Conservation (phyloP, 30 jellyfish, hydroid and myxozoan genomes). For the Chrysaora quinquecirrha region DNA sequence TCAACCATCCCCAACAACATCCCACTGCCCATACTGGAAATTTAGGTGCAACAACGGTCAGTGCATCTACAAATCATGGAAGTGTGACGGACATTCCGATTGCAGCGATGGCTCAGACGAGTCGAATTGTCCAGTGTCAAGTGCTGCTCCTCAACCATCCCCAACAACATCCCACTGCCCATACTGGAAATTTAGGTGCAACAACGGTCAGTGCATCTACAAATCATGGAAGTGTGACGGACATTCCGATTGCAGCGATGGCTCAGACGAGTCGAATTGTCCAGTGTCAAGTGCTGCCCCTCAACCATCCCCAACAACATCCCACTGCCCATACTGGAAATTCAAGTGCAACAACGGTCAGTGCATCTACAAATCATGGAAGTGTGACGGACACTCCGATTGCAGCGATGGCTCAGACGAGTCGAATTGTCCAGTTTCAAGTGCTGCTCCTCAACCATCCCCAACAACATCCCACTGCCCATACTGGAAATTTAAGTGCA, state of each 20-base stretch:
- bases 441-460: neutral
- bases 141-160: slow-evolving; percentile 11
- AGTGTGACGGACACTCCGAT: neutral
- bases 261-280: slow-evolving; percentile 28
- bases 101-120: slow-evolving; percentile 65
- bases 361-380: neutral
- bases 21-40: slow-evolving; percentile 12
- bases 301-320: slow-evolving; percentile 17
- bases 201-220: slow-evolving; percentile 33
- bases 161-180: slow-evolving; percentile 41
- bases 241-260: slow-evolving; percentile 1
- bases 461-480: slow-evolving; percentile 44
- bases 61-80: neutral
- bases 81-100: neutral
- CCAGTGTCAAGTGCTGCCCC: slow-evolving; percentile 13
- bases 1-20: neutral
- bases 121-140: slow-evolving; percentile 38
- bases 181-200: slow-evolving; percentile 29
- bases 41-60: neutral
- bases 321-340: slow-evolving; percentile 36
- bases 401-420: slow-evolving; percentile 53
- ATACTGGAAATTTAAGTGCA: slow-evolving; percentile 16
- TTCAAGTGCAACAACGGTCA: neutral
- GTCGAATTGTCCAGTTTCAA: slow-evolving; percentile 3
- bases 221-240: slow-evolving; percentile 10